Percentiles rank a stretch among this genome's conserved stretches.
Evolutionary conservation across 2,888 invertebrate species (phyloP).

Genomic region (Aphrophora alni): DNA sequence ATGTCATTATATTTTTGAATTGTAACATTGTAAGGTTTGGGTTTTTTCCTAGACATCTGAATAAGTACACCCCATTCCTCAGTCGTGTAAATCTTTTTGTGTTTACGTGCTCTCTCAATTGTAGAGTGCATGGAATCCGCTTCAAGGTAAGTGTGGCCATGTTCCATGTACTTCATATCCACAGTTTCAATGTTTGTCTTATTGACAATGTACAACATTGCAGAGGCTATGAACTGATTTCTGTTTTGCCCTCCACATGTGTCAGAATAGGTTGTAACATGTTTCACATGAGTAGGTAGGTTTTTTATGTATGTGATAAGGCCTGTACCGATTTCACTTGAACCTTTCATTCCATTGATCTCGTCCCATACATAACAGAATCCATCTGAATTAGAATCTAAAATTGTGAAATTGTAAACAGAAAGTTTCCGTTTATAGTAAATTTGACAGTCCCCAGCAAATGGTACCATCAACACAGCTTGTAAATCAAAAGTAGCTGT

Average conservation of each 20-base stretch:
- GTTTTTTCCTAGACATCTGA: constrained; percentile 37
- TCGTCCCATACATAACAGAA: constrained; percentile 25
- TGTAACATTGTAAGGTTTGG: constrained; percentile 36
- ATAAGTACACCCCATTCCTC: constrained; percentile 43
- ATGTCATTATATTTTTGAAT: constrained; percentile 24
- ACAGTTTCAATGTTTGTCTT: constrained; percentile 41
- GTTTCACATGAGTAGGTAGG: constrained; percentile 19
- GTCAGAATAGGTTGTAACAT: constrained; percentile 27
- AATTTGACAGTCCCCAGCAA: constrained; percentile 26
- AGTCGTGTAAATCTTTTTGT: constrained; percentile 43
- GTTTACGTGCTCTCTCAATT: constrained; percentile 44
- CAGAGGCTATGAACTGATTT: constrained; percentile 32
- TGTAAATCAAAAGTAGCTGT: constrained; percentile 43
- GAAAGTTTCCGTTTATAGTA: constrained; percentile 25
- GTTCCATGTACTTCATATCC: constrained; percentile 50
- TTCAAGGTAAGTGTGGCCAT: constrained; percentile 45
- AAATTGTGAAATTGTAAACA: constrained; percentile 26
- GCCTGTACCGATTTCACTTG: constrained; percentile 23
- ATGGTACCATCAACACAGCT: constrained; percentile 31
- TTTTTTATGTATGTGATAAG: constrained; percentile 24
- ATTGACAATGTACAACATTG: constrained; percentile 46
- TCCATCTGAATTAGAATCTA: constrained; percentile 10
- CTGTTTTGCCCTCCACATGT: constrained; percentile 37
- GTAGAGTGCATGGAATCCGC: constrained; percentile 44
- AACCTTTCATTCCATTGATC: constrained; percentile 20